Base-by-base conservation (phyloP, 2,113 vertebrate species). In the Regulus satrapa region DNA sequence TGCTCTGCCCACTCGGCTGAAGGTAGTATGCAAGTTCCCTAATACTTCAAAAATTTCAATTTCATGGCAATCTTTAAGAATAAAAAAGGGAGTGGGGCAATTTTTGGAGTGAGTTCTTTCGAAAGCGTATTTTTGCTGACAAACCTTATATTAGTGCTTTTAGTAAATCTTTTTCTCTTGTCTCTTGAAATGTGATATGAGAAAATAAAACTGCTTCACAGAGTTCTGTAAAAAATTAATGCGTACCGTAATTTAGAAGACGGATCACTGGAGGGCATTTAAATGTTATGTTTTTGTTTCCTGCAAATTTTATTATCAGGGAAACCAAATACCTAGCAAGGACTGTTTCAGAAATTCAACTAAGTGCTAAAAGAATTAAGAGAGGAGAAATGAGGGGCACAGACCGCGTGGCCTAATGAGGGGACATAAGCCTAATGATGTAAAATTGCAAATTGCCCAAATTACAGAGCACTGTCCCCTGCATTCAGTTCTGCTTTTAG, bases 211-310 rank as follows among this genome's bases (percentile, higher is more conserved):
- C 51, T 52, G 52, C 54, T 78, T 74, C 43, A 15, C 76, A 52
- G 45, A 84, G 54, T 78, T 78, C 52, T 2, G 26, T 94, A 74
- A 92, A 95, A 94, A 95, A 94, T 89, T 94, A 94, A 94, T 68
- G 80, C 36, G 43, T 63, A 16, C 43, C 92, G 76, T 87, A 85
- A 91, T 91, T 95, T 89, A 93, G 86, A 89, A 55, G 81, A 78
- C 36, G 20, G 87, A 81, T 89, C 63, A 54, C 86, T 78, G 73
- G 79, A 92, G 84, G 52, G 56, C 88, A 86, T 81, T 94, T 88
- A 77, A 94, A 85, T 61, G 64, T 67, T 84, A 80, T 8, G 19
- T 5, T 88, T 94, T 56, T 90, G 66, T 78, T 95, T 92, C 71
- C 80, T 72, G 76, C 64, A 81, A 48, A 71, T 94, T 86, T 85